Base-by-base conservation (phyloP, 2,888 invertebrate genomes). In the Steromphala cineraria region DNA sequence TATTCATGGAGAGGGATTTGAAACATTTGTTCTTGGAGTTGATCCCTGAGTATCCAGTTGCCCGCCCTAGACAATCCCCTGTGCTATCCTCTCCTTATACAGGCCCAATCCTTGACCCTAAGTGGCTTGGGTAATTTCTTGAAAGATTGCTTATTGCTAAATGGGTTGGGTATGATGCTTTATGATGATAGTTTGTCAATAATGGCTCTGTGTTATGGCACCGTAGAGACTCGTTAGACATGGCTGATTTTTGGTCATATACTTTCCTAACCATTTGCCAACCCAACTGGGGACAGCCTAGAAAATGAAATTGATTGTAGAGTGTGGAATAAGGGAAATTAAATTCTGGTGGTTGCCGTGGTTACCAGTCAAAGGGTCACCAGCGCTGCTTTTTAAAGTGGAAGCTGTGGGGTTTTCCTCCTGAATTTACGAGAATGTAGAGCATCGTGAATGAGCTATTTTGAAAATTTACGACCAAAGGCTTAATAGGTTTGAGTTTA, bases 271-370 rank as follows among this genome's bases (percentile, higher is more conserved):
- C 71, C 28, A 76, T 53, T 53, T 53, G 28, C 36, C 19, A 40
- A 21, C 62, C 36, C 67, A 77, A 31, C 28, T 53, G 55, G 53
- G 77, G 74, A 40, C 81, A 36, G 62, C 53, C 40, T 53, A 74
- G 78, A 78, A 79, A 81, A 78, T 79, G 75, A 76, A 76, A 81
- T 81, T 56, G 36, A 75, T 74, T 62, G 79, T 52, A 24, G 67
- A 67, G 52, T 46, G 78, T 62, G 40, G 79, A 56, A 31, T 56
- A 79, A 56, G 71, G 81, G 78, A 81, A 81, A 79, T 81, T 78
- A 79, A 79, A 31, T 75, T 78, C 75, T 75, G 67, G 55, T 52
- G 53, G 78, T 81, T 75, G 75, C 79, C 79, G 75, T 81, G 81
- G 79, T 74, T 24, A 81, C 81, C 62, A 71, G 71, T 71, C 36